Conservation (phyloP, 2,888 invertebrate species). For the Eristalis intricaria region DNA sequence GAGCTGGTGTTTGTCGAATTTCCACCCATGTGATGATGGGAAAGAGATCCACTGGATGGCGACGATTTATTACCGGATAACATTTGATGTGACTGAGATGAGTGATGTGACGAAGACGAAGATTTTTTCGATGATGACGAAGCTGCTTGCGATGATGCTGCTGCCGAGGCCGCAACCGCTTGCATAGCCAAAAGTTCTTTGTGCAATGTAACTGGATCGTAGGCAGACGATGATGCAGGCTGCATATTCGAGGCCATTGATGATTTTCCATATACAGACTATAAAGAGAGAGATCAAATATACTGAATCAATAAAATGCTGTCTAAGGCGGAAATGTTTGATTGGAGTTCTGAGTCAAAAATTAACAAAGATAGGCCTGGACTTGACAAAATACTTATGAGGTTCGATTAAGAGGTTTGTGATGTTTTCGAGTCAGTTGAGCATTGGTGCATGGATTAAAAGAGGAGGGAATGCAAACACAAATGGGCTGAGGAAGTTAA, state of each 20-base stretch:
- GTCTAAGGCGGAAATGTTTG: no score
- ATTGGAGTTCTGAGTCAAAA: no score
- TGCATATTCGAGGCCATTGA: constrained; percentile 77
- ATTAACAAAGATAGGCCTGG: no score
- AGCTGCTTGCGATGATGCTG: constrained; percentile 74
- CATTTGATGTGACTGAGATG: constrained; percentile 70
- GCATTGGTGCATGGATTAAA: no score
- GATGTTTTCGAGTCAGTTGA: no score
- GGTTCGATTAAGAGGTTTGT: no score
- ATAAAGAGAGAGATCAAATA: neutral
- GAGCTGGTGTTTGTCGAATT: constrained; percentile 54
- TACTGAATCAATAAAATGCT: neutral
- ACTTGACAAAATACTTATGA: no score
- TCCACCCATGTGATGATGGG: constrained; percentile 71
- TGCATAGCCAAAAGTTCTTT: constrained; percentile 81
- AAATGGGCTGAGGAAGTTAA: no score
- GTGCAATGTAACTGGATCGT: constrained; percentile 81
- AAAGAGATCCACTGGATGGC: constrained; percentile 58
- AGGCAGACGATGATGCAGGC: constrained; percentile 79
- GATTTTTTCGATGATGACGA: constrained; percentile 75
- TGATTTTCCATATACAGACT: constrained; percentile 79
- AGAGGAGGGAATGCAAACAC: no score
- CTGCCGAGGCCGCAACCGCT: constrained; percentile 80
- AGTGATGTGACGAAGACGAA: constrained; percentile 73
- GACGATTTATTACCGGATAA: constrained; percentile 61